Evolutionary conservation across 2,113 vertebrate genomes (phyloP), one percentile per base, ranked within the genome.

Genomic region (Chionodraco myersi): DNA sequence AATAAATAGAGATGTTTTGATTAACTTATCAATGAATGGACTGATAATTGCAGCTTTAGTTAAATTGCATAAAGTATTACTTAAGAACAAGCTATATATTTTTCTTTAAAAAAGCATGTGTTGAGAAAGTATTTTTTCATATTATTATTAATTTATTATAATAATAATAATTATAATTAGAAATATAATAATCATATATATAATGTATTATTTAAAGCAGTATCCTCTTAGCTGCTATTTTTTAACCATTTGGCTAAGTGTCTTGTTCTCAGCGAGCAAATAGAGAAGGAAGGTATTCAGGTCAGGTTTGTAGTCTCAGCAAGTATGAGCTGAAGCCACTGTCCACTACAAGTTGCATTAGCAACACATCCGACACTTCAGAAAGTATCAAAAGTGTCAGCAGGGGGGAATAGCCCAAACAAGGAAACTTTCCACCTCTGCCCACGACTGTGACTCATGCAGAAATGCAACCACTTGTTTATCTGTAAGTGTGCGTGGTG

Each of bases 401-500:
- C 67, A 76, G 67, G 75, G 74, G 80, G 79, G 88, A 79, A 83
- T 84, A 84, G 88, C 89, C 91, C 85, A 89, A 92, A 92, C 86
- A 89, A 92, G 90, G 88, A 89, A 88, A 88, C 84, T 87, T 92
- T 92, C 90, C 85, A 92, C 82, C 87, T 63, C 88, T 87, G 72
- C 88, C 91, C 82, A 91, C 88, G 70, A 49, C 75, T 70, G 82
- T 93, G 89, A 93, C 86, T 93, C 90, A 93, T 80, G 75, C 85
- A 84, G 84, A 85, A 90, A 88, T 83, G 77, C 88, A 86, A 84
- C 83, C 83, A 72, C 88, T 88, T 91, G 90, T 90, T 88, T 88
- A 88, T 91, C 80, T 91, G 41, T 88, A 23, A 65, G 67, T 60
- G 66, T 23, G 45, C 9, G 73, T 65, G 59, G 21, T 48, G 52